A percentile compares a stretch with the other conserved stretches of the same genome.
These are phyloP conservation scores for Dynastes tityus DNA, from an alignment of 2,888 invertebrate species.

Conservation along the genomic window DNA sequence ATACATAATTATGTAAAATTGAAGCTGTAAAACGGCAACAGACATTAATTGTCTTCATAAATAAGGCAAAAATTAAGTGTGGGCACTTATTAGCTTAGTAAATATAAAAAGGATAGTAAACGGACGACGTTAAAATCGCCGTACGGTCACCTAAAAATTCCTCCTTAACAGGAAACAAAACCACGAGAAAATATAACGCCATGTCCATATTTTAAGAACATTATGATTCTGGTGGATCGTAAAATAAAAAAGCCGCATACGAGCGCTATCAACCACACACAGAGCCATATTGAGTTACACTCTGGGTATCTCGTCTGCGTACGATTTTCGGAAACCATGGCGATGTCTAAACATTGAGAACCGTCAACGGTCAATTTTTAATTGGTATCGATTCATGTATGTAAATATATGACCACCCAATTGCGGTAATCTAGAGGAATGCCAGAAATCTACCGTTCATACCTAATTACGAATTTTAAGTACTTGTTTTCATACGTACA, in stretches of 20 bases:
- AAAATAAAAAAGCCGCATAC: constrained; percentile 54
- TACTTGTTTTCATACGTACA: background rate
- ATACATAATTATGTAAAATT: constrained; percentile 3
- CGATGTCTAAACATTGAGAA: constrained; percentile 23
- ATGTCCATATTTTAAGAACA: constrained; percentile 55
- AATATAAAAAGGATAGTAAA: constrained; percentile 50
- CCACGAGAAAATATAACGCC: constrained; percentile 50
- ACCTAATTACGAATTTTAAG: background rate
- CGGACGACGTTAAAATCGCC: constrained; percentile 53
- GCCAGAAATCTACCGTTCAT: background rate
- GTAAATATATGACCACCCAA: constrained; percentile 21
- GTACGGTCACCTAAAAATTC: constrained; percentile 53
- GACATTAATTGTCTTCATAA: constrained; percentile 49
- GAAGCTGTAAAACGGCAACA: constrained; percentile 13
- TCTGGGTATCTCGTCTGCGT: constrained; percentile 23
- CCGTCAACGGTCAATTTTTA: constrained; percentile 28
- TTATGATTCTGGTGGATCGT: constrained; percentile 56
- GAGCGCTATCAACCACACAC: constrained; percentile 57
- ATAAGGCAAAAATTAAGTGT: constrained; percentile 56
- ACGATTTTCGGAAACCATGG: constrained; percentile 34
- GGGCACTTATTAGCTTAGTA: constrained; percentile 55
- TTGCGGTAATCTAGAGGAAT: background rate
- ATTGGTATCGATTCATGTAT: constrained; percentile 3
- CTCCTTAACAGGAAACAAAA: constrained; percentile 46
- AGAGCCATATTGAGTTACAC: constrained; percentile 56